Evolutionary conservation across 2,888 invertebrate species (phyloP).

Genomic region (Theretra japonica): DNA sequence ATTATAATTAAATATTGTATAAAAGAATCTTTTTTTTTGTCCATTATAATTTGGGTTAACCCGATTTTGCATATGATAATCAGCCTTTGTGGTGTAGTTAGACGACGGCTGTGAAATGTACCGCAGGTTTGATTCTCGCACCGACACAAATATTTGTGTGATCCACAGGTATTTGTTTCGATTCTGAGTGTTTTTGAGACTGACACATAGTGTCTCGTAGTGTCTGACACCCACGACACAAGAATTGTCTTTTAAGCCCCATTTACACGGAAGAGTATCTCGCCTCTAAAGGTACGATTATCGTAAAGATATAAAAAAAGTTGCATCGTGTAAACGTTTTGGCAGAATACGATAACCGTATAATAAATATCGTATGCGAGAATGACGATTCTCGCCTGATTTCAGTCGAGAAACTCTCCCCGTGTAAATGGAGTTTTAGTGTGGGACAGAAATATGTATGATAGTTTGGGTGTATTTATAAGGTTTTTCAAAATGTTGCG

Average conservation of each 20-base stretch:
- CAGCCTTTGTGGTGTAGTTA: background rate
- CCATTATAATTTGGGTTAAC: background rate
- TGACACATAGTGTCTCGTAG: background rate
- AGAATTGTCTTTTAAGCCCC: background rate
- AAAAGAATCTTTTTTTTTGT: background rate
- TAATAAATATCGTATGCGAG: no score
- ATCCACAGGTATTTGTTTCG: background rate
- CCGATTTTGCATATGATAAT: background rate
- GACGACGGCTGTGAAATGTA: background rate
- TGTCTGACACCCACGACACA: background rate
- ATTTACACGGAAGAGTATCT: no score
- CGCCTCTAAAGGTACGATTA: no score
- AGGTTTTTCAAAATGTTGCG: no score
- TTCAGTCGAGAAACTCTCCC: no score
- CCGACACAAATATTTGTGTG: background rate
- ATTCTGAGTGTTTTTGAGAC: background rate
- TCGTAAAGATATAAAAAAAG: no score
- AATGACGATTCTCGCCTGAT: no score
- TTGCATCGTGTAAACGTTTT: no score
- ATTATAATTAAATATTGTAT: slow-evolving; percentile 42
- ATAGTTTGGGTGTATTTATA: no score
- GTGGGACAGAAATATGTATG: no score
- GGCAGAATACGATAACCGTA: no score
- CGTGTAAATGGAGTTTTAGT: no score
- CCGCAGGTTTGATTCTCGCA: background rate